These are phyloP conservation scores for Oligia latruncula DNA, from an alignment of 2,888 invertebrate genomes.

Conservation along the genomic window DNA sequence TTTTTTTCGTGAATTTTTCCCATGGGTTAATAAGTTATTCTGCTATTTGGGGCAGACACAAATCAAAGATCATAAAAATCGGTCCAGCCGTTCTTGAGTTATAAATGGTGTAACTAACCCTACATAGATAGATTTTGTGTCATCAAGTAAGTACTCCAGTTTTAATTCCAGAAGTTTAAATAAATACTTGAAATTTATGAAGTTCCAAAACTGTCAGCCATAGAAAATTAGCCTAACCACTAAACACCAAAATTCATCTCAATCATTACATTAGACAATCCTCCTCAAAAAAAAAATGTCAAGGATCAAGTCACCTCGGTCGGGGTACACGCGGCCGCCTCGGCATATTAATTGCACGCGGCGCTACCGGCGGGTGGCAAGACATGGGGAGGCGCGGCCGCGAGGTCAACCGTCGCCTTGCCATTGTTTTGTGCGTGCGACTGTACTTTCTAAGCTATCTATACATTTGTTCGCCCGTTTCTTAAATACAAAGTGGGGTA, in stretches of 20 bases:
- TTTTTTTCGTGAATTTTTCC: too few species aligned
- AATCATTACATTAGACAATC: too few species aligned
- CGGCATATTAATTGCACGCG: slow-evolving; percentile 91
- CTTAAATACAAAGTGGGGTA: slow-evolving; percentile 67
- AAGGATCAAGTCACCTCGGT: slow-evolving; percentile 73
- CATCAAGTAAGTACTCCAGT: not conserved
- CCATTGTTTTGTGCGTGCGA: slow-evolving; percentile 89
- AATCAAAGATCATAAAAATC: too few species aligned
- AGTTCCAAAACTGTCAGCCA: too few species aligned
- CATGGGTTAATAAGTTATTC: too few species aligned
- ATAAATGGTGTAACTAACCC: too few species aligned
- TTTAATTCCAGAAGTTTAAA: not conserved
- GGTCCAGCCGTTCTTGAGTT: too few species aligned
- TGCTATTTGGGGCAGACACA: too few species aligned
- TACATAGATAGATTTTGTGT: not conserved
- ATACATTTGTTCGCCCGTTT: slow-evolving; percentile 67
- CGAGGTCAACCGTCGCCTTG: slow-evolving; percentile 89
- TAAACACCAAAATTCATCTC: not conserved
- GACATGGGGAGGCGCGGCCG: slow-evolving; percentile 85
- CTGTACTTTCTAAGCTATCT: slow-evolving; percentile 77
- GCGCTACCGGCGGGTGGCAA: slow-evolving; percentile 88
- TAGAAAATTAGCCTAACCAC: too few species aligned
- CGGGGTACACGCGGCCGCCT: slow-evolving; percentile 86
- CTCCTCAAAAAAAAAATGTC: slow-evolving; percentile 35
- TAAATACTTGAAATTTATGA: not conserved